Conservation (phyloP, 2,113 vertebrate species). For the Rhinogobius similis region DNA sequence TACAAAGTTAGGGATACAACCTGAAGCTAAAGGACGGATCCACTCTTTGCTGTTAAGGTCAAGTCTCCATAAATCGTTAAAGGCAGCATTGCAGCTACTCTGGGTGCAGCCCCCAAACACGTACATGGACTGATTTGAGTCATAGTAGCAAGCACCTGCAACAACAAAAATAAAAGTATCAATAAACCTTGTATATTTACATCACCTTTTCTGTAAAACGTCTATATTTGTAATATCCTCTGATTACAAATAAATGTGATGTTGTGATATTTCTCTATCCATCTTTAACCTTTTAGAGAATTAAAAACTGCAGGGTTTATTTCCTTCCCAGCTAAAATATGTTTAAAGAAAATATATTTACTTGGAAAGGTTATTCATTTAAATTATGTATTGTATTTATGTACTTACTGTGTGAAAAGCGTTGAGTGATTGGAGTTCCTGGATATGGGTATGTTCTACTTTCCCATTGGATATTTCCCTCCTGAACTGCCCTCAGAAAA, state of each 20-base stretch:
- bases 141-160: slow-evolving; percentile 95
- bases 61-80: slow-evolving; percentile 98
- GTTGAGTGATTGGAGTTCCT: slow-evolving; percentile 96
- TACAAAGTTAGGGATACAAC: slow-evolving; percentile 62
- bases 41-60: slow-evolving; percentile 99
- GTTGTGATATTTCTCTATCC: background rate
- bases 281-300: background rate
- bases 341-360: background rate
- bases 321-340: too few species aligned
- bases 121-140: slow-evolving; percentile 97
- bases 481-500: slow-evolving; percentile 95
- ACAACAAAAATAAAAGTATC: slow-evolving; percentile 7
- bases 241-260: too few species aligned
- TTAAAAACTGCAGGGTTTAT: background rate
- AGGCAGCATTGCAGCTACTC: slow-evolving; percentile 97
- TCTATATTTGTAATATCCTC: background rate
- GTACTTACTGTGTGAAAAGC: slow-evolving; percentile 97
- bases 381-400: background rate
- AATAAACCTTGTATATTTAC: background rate
- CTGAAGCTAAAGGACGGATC: slow-evolving; percentile 97
- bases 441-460: slow-evolving; percentile 98
- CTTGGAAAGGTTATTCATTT: background rate
- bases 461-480: slow-evolving; percentile 98
- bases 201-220: too few species aligned
- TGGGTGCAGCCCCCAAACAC: slow-evolving; percentile 98